Conservation (phyloP, 2,113 vertebrate genomes). For the Clarias gariepinus region DNA sequence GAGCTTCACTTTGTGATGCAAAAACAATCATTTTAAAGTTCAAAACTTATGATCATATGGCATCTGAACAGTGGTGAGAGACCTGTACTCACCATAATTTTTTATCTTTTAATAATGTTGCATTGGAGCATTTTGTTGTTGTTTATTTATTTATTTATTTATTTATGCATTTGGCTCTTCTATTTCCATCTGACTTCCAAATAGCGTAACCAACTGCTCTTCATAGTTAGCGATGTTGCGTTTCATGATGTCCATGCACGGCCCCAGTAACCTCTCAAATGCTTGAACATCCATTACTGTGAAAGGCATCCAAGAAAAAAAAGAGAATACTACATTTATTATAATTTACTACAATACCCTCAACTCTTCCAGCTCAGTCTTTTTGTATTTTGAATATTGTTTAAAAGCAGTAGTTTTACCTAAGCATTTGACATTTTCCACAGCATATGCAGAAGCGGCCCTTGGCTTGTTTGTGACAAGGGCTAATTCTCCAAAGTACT, state of each 20-base stretch:
- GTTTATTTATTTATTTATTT: conserved; percentile 33
- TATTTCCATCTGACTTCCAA: conserved; percentile 94
- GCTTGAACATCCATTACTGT: conserved; percentile 95
- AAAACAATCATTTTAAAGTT: conserved; percentile 48
- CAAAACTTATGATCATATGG: conserved; percentile 42
- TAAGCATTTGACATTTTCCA: conserved; percentile 95
- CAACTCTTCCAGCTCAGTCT: background rate
- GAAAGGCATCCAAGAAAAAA: conserved; percentile 16
- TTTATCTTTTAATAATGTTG: conserved; percentile 48
- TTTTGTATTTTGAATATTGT: background rate
- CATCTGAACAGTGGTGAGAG: conserved; percentile 36
- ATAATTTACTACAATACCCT: background rate
- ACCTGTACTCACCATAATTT: conserved; percentile 55
- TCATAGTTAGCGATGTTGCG: conserved; percentile 98
- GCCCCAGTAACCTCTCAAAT: conserved; percentile 97
- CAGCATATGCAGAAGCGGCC: conserved; percentile 95
- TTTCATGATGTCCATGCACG: conserved; percentile 99
- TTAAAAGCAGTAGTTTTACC: conserved; percentile 71
- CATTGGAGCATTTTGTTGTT: conserved; percentile 30
- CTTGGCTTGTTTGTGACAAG: conserved; percentile 97
- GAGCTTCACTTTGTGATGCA: conserved; percentile 47
- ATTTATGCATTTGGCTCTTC: conserved; percentile 85
- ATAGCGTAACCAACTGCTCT: conserved; percentile 91
- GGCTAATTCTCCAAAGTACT: conserved; percentile 97
- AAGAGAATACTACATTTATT: background rate